Percentiles rank a stretch among this genome's conserved stretches.
Conservation (phyloP, 2,797 vertebrate species). For the Neosalanx taihuensis region DNA sequence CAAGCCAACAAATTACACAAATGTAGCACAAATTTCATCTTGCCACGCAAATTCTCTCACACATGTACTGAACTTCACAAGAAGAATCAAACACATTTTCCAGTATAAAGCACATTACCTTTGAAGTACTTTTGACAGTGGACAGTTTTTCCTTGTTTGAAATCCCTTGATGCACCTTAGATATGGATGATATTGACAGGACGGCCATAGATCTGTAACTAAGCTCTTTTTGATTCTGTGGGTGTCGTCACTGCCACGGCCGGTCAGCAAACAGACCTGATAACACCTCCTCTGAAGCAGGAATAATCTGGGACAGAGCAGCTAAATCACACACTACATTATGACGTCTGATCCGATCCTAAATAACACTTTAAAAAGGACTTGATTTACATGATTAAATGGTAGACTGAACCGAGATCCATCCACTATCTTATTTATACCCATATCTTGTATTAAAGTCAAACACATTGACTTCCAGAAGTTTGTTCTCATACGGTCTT, state of each 20-base stretch:
- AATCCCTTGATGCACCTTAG: conserved; percentile 21
- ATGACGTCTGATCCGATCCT: background rate
- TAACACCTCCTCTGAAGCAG: too few relatives aligned
- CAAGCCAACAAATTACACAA: too few relatives aligned
- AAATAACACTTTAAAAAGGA: too few relatives aligned
- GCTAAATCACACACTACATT: background rate
- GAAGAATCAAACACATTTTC: background rate
- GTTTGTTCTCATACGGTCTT: too few relatives aligned
- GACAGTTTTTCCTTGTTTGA: conserved; percentile 26
- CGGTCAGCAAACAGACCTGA: too few relatives aligned
- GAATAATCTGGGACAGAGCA: too few relatives aligned
- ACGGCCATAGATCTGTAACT: background rate
- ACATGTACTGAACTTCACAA: background rate
- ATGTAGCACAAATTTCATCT: too few relatives aligned
- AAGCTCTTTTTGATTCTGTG: background rate
- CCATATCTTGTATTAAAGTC: too few relatives aligned
- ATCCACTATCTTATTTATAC: too few relatives aligned
- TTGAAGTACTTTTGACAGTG: background rate
- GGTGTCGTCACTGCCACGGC: background rate
- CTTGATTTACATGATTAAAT: too few relatives aligned
- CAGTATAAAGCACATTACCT: background rate
- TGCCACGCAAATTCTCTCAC: background rate
- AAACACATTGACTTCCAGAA: too few relatives aligned
- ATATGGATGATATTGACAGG: conserved; percentile 16
- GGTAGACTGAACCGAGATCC: too few relatives aligned